Percentiles rank a stretch among this genome's conserved stretches.
These are phyloP conservation scores for Acanthopagrus latus DNA, from an alignment of 2,797 vertebrate genomes.

Conservation along the genomic window DNA sequence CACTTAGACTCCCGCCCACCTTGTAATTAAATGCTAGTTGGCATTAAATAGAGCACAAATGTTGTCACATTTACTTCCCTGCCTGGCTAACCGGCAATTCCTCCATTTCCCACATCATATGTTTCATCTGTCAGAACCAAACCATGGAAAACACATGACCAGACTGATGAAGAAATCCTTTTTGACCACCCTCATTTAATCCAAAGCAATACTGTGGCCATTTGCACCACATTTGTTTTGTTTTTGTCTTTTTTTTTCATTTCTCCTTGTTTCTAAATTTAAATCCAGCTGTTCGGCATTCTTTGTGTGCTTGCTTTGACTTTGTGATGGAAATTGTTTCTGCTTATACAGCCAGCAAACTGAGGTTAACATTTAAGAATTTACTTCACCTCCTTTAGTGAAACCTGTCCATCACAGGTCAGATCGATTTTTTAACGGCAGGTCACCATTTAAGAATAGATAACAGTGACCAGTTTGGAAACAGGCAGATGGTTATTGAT, in stretches of 20 bases:
- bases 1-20: background rate
- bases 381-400: background rate
- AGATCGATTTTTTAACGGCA: conserved; percentile 6
- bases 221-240: background rate
- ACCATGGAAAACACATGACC: conserved; percentile 14
- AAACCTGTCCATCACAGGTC: background rate
- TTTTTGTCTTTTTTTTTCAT: background rate
- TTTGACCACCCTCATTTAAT: conserved; percentile 1
- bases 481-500: conserved; percentile 13
- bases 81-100: background rate
- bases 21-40: conserved; percentile 8
- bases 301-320: background rate
- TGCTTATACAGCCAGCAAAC: background rate
- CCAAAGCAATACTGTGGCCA: background rate
- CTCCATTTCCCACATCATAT: conserved; percentile 8
- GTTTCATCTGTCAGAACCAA: conserved; percentile 27
- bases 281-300: background rate
- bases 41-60: conserved; percentile 3
- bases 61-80: background rate
- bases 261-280: background rate
- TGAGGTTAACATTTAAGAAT: background rate
- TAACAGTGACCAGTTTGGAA: background rate
- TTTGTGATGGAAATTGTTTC: background rate
- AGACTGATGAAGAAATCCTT: conserved; percentile 14
- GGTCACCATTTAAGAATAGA: background rate